Evolutionary conservation across 2,113 vertebrate genomes (phyloP), one percentile per base, ranked within the genome.

Genomic region (Ammodytes dubius): DNA sequence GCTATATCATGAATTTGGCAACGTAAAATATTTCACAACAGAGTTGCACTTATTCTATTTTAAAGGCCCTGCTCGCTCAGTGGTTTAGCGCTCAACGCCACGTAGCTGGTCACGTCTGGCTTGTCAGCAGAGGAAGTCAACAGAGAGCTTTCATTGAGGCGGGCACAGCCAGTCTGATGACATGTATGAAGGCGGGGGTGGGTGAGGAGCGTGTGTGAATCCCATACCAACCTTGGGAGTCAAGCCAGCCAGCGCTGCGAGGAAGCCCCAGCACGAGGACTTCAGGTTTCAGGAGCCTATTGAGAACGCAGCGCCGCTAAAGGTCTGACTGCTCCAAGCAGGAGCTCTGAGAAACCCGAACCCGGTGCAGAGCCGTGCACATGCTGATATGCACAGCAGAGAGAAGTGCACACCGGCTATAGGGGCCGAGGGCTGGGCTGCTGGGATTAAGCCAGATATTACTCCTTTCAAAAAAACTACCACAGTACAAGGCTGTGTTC

Each of bases 41-140:
- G 69, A 85, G 83, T 88, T 84, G 84, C 81, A 75, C 88, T 89
- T 90, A 89, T 93, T 87, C 87, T 81, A 37, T 74, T 82, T 70
- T 53, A 27, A 84, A 46, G 70, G 74, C 74, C 37, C 74, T 47
- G 82, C 81, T 88, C 60, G 82, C 81, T 88, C 60, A 79, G 86
- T 59, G 86, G 79, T 87, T 87, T 84, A 80, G 83, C 12, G 72
- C 82, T 91, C 83, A 92, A 77, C 72, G 56, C 79, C 77, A 63
- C 12, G 37, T 56, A 87, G 84, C 79, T 85, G 76, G 70, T 89
- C 87, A 74, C 81, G 27, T 90, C 84, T 87, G 45, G 37, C 89
- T 92, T 95, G 91, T 95, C 93, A 95, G 87, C 94, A 93, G 89
- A 95, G 93, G 94, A 95, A 94, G 94, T 92, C 65, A 83, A 85